phyloP scores from a whole-genome alignment of 2,888 invertebrate genomes.

The Drosophila cognata region DNA sequence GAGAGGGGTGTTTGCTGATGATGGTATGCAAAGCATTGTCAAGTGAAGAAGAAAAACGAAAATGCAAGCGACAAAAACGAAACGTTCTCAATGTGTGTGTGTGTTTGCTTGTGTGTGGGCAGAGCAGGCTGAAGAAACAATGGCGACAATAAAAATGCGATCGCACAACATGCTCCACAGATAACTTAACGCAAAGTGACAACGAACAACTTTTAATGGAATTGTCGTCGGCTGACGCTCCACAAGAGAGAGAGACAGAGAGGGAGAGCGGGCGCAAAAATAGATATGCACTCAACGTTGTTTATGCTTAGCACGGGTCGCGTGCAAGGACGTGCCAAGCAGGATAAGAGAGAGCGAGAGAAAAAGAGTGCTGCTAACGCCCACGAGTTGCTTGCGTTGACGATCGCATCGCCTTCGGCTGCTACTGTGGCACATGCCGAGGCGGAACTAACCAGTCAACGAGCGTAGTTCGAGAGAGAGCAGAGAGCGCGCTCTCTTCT shows the following conservation, averaged over 20 bases:
- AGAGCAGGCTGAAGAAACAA: constrained; percentile 61
- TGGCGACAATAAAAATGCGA: constrained; percentile 83
- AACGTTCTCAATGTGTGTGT: constrained; percentile 25
- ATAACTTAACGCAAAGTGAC: constrained; percentile 81
- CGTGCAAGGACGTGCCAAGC: constrained; percentile 65
- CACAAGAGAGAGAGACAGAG: not conserved
- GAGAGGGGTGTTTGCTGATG: constrained; percentile 4
- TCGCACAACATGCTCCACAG: constrained; percentile 77
- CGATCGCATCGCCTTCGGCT: constrained; percentile 69
- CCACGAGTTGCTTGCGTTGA: constrained; percentile 56
- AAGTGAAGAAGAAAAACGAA: constrained; percentile 69
- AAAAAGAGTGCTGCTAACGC: constrained; percentile 49
- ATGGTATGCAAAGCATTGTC: constrained; percentile 76
- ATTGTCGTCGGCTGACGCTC: constrained; percentile 71
- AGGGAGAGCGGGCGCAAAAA: constrained; percentile 8
- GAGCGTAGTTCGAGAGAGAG: constrained; percentile 27
- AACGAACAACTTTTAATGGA: constrained; percentile 82
- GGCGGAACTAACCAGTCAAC: constrained; percentile 76
- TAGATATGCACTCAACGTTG: constrained; percentile 44
- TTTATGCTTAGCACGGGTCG: constrained; percentile 55
- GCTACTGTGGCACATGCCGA: constrained; percentile 81
- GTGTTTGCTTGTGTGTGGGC: constrained; percentile 57
- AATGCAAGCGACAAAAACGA: constrained; percentile 69
- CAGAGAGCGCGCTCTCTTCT: constrained; percentile 30
- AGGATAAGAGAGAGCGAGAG: constrained; percentile 39